These are phyloP conservation scores for Pseudococcus viburni DNA, from an alignment of 2,888 invertebrate species.

Conservation along the genomic window DNA sequence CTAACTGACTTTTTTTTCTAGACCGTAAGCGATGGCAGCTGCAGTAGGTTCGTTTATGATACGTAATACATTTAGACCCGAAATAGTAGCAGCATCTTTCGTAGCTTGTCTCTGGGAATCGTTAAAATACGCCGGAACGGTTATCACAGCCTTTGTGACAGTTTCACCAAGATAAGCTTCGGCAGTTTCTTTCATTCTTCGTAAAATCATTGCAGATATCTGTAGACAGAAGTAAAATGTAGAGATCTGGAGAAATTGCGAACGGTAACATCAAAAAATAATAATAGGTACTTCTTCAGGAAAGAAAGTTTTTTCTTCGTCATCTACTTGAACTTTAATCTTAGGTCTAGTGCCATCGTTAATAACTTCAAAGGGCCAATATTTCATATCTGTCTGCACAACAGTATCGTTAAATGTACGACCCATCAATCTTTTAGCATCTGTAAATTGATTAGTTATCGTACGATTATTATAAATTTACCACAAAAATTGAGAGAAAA, in stretches of 20 bases:
- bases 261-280: too few relatives aligned
- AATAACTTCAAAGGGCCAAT: constrained; percentile 86
- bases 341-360: constrained; percentile 79
- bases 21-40: constrained; percentile 67
- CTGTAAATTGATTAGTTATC: too few relatives aligned
- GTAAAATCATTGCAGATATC: constrained; percentile 78
- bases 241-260: too few relatives aligned
- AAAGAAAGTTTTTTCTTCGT: constrained; percentile 77
- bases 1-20: constrained; percentile 64
- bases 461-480: too few relatives aligned
- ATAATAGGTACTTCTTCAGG: constrained; percentile 76
- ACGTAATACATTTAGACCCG: constrained; percentile 67
- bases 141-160: constrained; percentile 82
- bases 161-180: constrained; percentile 77
- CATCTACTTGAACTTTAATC: constrained; percentile 79
- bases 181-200: constrained; percentile 78
- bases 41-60: constrained; percentile 68
- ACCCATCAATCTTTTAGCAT: constrained; percentile 83
- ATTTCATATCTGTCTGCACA: constrained; percentile 84
- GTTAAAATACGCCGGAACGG: constrained; percentile 86
- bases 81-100: constrained; percentile 73
- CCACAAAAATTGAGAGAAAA: too few relatives aligned
- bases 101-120: constrained; percentile 80
- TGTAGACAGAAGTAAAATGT: too few relatives aligned
- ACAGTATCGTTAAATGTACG: constrained; percentile 80